Percentiles rank a stretch among this genome's conserved stretches.
Conservation (phyloP, 2,888 invertebrate species). For the Ceriagrion tenellum region DNA sequence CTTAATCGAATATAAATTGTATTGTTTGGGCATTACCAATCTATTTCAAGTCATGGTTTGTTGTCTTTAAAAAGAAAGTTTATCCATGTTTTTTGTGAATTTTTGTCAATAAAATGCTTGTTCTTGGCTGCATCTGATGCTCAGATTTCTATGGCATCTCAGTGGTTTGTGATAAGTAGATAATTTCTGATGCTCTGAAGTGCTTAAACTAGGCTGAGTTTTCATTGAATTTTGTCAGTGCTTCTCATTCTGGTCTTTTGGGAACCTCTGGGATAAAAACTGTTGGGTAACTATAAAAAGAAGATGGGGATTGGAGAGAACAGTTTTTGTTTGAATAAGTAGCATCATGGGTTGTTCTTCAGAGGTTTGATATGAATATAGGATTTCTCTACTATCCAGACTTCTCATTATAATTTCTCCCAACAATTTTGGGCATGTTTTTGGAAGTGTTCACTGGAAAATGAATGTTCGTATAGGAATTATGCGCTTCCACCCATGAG, state of each 20-base stretch:
- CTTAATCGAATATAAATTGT: conserved; percentile 61
- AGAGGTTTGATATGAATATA: too few species aligned
- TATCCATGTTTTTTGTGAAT: conserved; percentile 51
- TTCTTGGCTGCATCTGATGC: conserved; percentile 58
- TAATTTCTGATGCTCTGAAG: background rate
- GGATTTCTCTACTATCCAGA: background rate
- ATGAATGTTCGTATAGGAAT: background rate
- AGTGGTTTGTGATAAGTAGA: background rate
- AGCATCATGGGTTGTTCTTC: too few species aligned
- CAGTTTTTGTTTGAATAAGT: background rate
- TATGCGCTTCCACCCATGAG: background rate
- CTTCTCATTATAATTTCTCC: background rate
- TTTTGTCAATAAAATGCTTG: conserved; percentile 49
- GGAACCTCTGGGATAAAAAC: background rate
- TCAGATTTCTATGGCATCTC: conserved; percentile 28
- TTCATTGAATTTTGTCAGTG: background rate
- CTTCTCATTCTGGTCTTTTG: background rate
- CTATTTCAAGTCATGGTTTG: conserved; percentile 57
- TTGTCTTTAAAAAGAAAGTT: conserved; percentile 42
- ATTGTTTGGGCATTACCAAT: conserved; percentile 62
- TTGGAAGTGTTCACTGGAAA: background rate
- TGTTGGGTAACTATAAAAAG: background rate
- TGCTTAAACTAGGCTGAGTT: background rate
- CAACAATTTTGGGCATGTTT: background rate
- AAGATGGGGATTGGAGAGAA: background rate